Percentiles rank a stretch among this genome's conserved stretches.
These are phyloP conservation scores for Gasterosteus aculeatus DNA, from an alignment of 2,113 vertebrate species.

Conservation along the genomic window DNA sequence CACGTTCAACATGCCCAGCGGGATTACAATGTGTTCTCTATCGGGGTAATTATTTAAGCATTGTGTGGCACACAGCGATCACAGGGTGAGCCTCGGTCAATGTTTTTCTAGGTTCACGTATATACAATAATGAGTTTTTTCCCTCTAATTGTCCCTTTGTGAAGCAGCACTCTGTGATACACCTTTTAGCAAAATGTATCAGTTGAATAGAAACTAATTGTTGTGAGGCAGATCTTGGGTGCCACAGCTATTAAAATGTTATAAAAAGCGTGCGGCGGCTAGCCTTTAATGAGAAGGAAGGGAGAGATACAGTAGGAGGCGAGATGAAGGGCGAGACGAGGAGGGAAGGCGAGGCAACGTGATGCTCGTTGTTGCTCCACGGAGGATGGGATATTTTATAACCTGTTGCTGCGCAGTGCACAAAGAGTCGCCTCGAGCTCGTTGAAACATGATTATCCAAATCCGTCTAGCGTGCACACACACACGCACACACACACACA, in stretches of 20 bases:
- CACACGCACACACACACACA: not conserved
- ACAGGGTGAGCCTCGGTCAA: not conserved
- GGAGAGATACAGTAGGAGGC: constrained; percentile 15
- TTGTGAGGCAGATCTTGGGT: constrained; percentile 36
- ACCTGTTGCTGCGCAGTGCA: constrained; percentile 40
- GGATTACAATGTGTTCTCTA: constrained; percentile 18
- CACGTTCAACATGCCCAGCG: constrained; percentile 18
- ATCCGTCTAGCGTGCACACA: constrained; percentile 10
- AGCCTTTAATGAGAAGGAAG: constrained; percentile 51
- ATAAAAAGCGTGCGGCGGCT: constrained; percentile 56
- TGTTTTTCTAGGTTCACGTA: constrained; percentile 7
- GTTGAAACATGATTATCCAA: constrained; percentile 63
- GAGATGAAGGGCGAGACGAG: constrained; percentile 24
- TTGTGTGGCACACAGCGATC: constrained; percentile 15
- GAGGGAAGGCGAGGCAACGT: constrained; percentile 12
- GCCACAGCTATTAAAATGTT: constrained; percentile 55
- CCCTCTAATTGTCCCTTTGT: constrained; percentile 3
- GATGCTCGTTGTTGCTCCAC: constrained; percentile 50
- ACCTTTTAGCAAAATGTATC: constrained; percentile 11
- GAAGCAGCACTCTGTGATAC: constrained; percentile 8
- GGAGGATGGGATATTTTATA: constrained; percentile 56
- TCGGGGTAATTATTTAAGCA: constrained; percentile 30
- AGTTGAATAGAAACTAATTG: constrained; percentile 52
- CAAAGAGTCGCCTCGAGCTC: constrained; percentile 46
- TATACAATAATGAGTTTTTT: not conserved